Evolutionary conservation across 2,888 invertebrate species (phyloP).

Genomic region (Syrista parreyssii): DNA sequence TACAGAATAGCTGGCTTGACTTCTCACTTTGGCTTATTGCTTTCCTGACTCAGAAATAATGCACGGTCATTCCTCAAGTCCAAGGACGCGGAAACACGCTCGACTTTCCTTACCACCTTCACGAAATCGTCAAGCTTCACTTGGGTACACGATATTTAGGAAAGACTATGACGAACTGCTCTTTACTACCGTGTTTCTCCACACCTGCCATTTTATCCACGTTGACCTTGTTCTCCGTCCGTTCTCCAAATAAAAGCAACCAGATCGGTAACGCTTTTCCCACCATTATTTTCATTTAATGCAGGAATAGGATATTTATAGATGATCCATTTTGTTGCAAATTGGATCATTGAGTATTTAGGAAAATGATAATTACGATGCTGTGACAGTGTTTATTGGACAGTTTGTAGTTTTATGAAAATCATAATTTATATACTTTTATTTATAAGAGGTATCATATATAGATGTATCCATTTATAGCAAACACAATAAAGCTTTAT

Average conservation of each 20-base stretch:
- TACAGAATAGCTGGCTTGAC: neutral
- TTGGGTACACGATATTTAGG: neutral
- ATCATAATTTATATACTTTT: neutral
- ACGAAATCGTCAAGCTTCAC: neutral
- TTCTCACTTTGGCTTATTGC: neutral
- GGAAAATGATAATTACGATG: constrained; percentile 18
- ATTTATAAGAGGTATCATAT: neutral
- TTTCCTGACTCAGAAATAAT: neutral
- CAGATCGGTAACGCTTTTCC: constrained; percentile 22
- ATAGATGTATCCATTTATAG: neutral
- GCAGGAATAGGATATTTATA: neutral
- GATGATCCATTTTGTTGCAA: neutral
- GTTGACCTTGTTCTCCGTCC: constrained; percentile 52
- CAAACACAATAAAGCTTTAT: neutral
- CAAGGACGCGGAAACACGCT: neutral
- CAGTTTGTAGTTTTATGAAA: neutral
- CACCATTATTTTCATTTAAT: neutral
- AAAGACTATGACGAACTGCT: neutral
- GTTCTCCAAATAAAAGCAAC: constrained; percentile 53
- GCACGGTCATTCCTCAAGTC: neutral
- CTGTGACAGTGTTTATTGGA: neutral
- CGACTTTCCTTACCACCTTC: neutral
- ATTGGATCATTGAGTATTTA: neutral
- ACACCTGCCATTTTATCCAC: constrained; percentile 49
- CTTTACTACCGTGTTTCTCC: constrained; percentile 7